Evolutionary conservation across 2,113 vertebrate genomes (phyloP), one percentile per base, ranked within the genome.

Genomic region (Catharus bicknelli): DNA sequence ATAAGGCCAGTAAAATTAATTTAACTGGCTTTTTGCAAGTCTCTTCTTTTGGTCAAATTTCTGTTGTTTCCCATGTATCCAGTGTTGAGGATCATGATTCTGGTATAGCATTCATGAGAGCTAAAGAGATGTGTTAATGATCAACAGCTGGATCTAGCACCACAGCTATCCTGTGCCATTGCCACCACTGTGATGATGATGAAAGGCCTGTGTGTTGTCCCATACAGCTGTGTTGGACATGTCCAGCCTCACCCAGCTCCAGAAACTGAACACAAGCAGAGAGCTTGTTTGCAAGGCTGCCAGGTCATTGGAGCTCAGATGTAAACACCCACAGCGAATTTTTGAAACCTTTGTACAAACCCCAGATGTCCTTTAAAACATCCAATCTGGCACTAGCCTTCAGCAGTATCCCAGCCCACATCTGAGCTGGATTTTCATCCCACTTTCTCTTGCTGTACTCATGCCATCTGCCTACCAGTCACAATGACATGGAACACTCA

Each of bases 381-480:
- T 10, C 32, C 4, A 50, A 47, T 13, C 45, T 42, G 10, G 12
- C 4, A 7, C 8, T 16, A 68, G 10, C 38, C 54, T 62, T 38
- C 67, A 62, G 23, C 59, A 55, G 30, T 25, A 16, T 88, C 85
- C 38, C 66, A 87, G 42, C 53, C 16, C 29, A 45, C 74, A 9
- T 40, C 26, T 61, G 29, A 87, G 40, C 0, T 0, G 66, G 58
- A 57, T 76, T 91, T 57, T 67, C 50, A 86, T 79, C 66, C 58
- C 59, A 54, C 74, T 87, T 86, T 58, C 34, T 66, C 47, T 16
- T 22, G 45, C 88, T 86, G 29, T 58, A 19, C 34, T 94, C 70
- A 47, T 47, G 92, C 67, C 91, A 95, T 94, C 92, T 93, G 96
- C 62, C 90, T 69, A 19, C 42, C 80, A 94, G 63, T 34, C 74